Evolutionary conservation across 2,797 vertebrate genomes (phyloP).

Genomic region (Neoniphon sammara): DNA sequence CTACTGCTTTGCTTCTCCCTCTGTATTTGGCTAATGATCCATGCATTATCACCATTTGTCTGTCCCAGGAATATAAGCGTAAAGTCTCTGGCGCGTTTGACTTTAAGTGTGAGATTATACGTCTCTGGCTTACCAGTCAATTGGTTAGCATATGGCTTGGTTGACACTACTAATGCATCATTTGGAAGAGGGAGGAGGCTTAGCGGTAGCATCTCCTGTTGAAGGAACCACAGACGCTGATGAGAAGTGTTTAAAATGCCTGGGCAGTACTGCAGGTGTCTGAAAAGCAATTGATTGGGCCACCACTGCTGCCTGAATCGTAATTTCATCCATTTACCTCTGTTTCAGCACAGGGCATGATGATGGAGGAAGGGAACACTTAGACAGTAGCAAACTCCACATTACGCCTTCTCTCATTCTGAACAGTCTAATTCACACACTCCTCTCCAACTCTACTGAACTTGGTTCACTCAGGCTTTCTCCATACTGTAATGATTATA

Average conservation of each 20-base stretch:
- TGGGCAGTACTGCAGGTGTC: slow-evolving; percentile 40
- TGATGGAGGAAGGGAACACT: slow-evolving; percentile 54
- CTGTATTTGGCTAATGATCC: slow-evolving; percentile 58
- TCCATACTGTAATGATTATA: slow-evolving; percentile 65
- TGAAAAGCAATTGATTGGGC: slow-evolving; percentile 67
- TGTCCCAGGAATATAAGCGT: slow-evolving; percentile 36
- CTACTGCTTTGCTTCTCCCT: slow-evolving; percentile 33
- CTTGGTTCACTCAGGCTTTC: not conserved
- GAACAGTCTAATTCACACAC: slow-evolving; percentile 39
- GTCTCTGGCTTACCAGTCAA: slow-evolving; percentile 47
- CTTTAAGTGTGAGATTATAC: slow-evolving; percentile 48
- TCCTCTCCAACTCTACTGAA: not conserved
- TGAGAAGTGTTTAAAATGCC: slow-evolving; percentile 66
- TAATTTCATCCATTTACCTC: slow-evolving; percentile 64
- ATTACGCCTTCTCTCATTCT: slow-evolving; percentile 46
- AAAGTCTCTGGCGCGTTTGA: slow-evolving; percentile 40
- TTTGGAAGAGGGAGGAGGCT: slow-evolving; percentile 35
- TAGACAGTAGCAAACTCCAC: slow-evolving; percentile 33
- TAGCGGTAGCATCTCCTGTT: slow-evolving; percentile 23
- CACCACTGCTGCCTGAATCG: slow-evolving; percentile 52
- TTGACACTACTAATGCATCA: slow-evolving; percentile 63
- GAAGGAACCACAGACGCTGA: slow-evolving; percentile 35
- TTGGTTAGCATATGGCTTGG: slow-evolving; percentile 62
- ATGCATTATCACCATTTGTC: slow-evolving; percentile 54
- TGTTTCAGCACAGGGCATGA: slow-evolving; percentile 35